Conservation (phyloP, 1,140 invertebrate genomes). For the Zaprionus nigranus region DNA sequence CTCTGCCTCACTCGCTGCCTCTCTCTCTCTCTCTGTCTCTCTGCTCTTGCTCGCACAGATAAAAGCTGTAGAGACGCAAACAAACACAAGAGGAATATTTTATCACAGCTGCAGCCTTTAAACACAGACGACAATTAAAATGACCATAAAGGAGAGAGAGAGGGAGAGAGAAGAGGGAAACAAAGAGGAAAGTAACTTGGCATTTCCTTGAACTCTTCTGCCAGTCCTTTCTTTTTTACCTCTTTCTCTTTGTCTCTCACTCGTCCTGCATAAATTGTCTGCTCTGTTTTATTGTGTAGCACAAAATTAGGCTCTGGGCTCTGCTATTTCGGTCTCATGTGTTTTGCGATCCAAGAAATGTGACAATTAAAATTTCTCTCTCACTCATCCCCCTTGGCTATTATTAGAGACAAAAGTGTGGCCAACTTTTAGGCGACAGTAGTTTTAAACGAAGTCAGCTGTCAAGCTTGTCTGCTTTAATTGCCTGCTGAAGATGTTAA, state of each 20-base stretch:
- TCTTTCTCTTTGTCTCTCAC: not conserved
- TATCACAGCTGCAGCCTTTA: slow-evolving; percentile 60
- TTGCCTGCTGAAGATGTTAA: not conserved
- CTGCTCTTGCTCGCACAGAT: not conserved
- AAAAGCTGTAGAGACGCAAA: not conserved
- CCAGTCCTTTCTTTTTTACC: not conserved
- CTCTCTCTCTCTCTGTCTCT: not conserved
- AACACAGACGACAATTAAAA: slow-evolving; percentile 77
- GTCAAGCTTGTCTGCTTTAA: not conserved
- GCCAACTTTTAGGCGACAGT: slow-evolving; percentile 1
- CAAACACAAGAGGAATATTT: slow-evolving; percentile 47
- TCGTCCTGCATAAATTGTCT: slow-evolving; percentile 31
- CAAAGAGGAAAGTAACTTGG: not conserved
- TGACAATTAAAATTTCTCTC: slow-evolving; percentile 62
- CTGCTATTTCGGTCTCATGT: slow-evolving; percentile 43
- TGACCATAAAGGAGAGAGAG: slow-evolving; percentile 49
- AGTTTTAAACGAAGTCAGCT: slow-evolving; percentile 31
- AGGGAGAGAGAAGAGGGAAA: not conserved
- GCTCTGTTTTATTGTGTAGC: slow-evolving; percentile 35
- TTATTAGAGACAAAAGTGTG: not conserved
- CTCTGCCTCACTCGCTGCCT: not conserved
- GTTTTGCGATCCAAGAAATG: slow-evolving; percentile 51
- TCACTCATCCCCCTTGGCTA: slow-evolving; percentile 23
- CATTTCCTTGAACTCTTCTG: slow-evolving; percentile 23
- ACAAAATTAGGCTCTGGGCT: slow-evolving; percentile 43